Evolutionary conservation across 2,797 vertebrate species (phyloP).

Genomic region (Taenioides sp.): DNA sequence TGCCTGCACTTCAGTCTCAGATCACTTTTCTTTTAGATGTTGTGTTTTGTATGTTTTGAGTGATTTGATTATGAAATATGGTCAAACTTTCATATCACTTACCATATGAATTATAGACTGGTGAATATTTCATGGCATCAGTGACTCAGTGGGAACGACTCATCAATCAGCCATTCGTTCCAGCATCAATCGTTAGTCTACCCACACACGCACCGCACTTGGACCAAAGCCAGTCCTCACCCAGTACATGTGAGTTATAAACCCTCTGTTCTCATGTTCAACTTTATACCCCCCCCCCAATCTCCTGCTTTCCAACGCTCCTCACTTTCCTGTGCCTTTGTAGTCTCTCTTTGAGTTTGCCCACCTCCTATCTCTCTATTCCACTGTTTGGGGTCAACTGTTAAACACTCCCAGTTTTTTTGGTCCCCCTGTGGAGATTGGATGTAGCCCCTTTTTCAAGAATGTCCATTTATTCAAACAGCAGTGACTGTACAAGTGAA

Average conservation of each 20-base stretch:
- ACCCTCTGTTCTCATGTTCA: conserved; percentile 45
- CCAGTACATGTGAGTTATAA: conserved; percentile 37
- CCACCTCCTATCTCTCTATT: conserved; percentile 45
- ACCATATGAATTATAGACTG: not conserved
- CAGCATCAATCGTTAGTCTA: conserved; percentile 48
- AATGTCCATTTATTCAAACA: conserved; percentile 30
- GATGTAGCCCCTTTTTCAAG: conserved; percentile 31
- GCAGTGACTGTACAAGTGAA: conserved; percentile 20
- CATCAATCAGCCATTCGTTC: conserved; percentile 16
- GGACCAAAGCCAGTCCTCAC: conserved; percentile 40
- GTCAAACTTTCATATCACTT: not conserved
- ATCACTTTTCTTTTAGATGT: not conserved
- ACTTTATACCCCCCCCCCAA: conserved; percentile 12
- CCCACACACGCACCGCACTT: conserved; percentile 54
- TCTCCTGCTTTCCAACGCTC: conserved; percentile 21
- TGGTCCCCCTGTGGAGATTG: conserved; percentile 22
- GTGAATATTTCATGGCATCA: conserved; percentile 32
- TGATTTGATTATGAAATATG: not conserved
- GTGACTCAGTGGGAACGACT: conserved; percentile 55
- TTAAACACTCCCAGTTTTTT: conserved; percentile 34
- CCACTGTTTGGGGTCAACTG: conserved; percentile 29
- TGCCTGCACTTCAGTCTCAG: not conserved
- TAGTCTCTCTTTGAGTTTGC: conserved; percentile 50
- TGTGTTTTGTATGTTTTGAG: not conserved
- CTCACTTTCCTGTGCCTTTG: conserved; percentile 31